Conservation (phyloP, 2,113 vertebrate genomes). For the Spermophilus dauricus region DNA sequence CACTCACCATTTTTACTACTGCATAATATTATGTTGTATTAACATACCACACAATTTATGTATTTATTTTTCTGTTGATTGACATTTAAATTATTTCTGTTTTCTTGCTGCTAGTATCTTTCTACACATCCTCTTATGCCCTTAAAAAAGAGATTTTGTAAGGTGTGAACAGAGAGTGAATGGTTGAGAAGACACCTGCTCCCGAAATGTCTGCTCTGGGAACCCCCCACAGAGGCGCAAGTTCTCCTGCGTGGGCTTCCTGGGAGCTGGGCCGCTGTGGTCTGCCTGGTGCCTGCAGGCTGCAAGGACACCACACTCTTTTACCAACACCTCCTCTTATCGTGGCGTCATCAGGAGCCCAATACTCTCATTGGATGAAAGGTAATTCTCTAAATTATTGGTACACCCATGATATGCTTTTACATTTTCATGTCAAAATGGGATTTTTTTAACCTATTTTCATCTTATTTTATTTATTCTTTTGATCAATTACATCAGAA, state of each 20-base stretch:
- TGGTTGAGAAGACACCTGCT: neutral
- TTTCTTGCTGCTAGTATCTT: neutral
- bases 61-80: neutral
- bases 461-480: neutral
- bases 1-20: neutral
- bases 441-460: neutral
- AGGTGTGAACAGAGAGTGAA: too few relatives aligned
- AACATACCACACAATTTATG: neutral
- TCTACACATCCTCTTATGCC: too few relatives aligned
- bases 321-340: too few relatives aligned
- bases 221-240: neutral
- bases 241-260: neutral
- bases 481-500: neutral
- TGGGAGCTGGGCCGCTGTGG: accelerated
- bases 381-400: neutral
- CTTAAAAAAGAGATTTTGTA: neutral
- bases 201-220: neutral
- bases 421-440: neutral
- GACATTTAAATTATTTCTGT: neutral
- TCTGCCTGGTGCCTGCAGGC: too few relatives aligned
- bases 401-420: neutral
- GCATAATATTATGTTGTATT: neutral
- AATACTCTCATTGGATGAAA: neutral
- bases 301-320: neutral
- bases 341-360: neutral